A percentile compares a stretch with the other conserved stretches of the same genome.
These are phyloP conservation scores for Orientallactaga bullata DNA, from an alignment of 2,113 vertebrate genomes.

Conservation along the genomic window DNA sequence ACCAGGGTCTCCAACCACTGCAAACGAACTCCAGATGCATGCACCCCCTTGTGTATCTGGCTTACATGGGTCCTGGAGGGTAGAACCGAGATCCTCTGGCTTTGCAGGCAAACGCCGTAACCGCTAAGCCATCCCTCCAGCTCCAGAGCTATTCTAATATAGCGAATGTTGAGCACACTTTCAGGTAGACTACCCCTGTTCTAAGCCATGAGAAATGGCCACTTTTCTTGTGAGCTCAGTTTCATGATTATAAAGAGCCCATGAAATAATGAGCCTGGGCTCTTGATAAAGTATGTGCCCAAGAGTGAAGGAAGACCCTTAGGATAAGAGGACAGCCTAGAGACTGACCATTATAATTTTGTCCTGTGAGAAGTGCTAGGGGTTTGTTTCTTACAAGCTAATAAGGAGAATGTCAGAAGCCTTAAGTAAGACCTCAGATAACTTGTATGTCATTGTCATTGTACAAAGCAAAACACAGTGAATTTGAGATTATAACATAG, in stretches of 20 bases:
- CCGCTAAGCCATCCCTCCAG: too few species aligned
- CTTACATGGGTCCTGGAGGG: too few species aligned
- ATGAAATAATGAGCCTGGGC: neutral
- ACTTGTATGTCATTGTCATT: neutral
- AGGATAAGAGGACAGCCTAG: neutral
- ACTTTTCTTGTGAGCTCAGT: neutral
- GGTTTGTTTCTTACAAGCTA: neutral
- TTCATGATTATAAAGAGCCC: conserved; percentile 13
- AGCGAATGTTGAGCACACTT: neutral
- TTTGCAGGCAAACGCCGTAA: too few species aligned
- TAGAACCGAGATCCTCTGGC: too few species aligned
- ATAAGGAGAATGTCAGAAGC: neutral
- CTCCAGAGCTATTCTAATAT: conserved; percentile 24
- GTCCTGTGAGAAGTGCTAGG: neutral
- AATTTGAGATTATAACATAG: conserved; percentile 15
- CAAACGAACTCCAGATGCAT: too few species aligned
- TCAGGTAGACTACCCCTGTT: neutral
- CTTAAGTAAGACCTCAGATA: neutral
- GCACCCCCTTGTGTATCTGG: too few species aligned
- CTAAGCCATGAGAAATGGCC: neutral
- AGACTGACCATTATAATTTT: neutral
- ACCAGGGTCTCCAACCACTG: too few species aligned
- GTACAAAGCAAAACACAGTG: neutral
- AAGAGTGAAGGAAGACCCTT: neutral
- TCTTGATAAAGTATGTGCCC: neutral